Evolutionary conservation across 2,113 vertebrate species (phyloP).

Genomic region (Ramphastos sulfuratus): DNA sequence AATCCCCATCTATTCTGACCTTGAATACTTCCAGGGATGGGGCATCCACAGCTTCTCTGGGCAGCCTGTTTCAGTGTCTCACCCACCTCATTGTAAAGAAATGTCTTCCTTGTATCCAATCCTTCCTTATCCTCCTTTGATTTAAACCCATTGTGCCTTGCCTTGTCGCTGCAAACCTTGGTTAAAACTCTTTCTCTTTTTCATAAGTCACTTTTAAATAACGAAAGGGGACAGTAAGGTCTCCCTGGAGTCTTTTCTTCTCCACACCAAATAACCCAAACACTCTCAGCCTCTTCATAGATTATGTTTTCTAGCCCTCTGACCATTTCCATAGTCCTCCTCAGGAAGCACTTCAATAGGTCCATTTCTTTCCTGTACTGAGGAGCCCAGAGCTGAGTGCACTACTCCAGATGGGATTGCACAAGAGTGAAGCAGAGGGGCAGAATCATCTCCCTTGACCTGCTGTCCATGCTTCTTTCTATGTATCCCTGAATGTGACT

Average conservation of each 20-base stretch:
- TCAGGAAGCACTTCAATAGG: background rate
- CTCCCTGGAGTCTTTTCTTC: background rate
- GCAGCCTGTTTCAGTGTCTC: background rate
- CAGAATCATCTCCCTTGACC: background rate
- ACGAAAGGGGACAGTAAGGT: background rate
- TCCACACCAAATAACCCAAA: background rate
- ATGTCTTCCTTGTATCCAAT: background rate
- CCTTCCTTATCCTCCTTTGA: background rate
- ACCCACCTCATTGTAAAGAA: background rate
- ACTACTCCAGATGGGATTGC: background rate
- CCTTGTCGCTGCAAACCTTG: background rate
- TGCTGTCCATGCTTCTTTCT: fast-evolving
- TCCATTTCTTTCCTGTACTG: fast-evolving
- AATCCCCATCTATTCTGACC: background rate
- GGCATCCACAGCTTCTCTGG: background rate
- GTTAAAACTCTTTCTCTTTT: background rate
- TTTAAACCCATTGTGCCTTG: background rate
- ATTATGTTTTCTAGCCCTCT: background rate
- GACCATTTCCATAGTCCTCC: fast-evolving
- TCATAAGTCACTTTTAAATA: background rate
- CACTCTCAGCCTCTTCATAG: background rate
- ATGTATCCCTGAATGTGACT: background rate
- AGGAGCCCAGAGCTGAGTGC: fast-evolving
- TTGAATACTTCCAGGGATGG: background rate
- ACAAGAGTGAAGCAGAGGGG: background rate